phyloP scores from a whole-genome alignment of 2,797 vertebrate species.

The Dicrostonyx torquatus region DNA sequence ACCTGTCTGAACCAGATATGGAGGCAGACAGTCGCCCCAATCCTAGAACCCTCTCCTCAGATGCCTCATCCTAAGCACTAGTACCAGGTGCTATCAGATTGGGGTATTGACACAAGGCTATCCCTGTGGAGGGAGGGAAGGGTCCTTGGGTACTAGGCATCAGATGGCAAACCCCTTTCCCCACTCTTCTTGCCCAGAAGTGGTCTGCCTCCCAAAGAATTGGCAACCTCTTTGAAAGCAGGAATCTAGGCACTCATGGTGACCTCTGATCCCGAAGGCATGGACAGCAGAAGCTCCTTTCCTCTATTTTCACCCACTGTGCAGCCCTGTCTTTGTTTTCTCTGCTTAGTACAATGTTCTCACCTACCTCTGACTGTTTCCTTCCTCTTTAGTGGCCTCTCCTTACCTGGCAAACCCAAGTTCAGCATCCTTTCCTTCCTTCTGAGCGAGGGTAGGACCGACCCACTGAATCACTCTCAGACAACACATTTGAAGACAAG shows the following conservation, averaged over 20 bases:
- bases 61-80: background rate
- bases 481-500: background rate
- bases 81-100: background rate
- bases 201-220: slow-evolving; percentile 7
- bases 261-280: background rate
- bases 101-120: background rate
- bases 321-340: background rate
- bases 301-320: background rate
- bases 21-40: background rate
- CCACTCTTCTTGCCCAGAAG: background rate
- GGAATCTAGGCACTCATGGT: background rate
- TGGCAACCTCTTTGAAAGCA: slow-evolving; percentile 46
- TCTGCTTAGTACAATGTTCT: background rate
- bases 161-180: background rate
- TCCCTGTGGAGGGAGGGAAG: background rate
- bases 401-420: background rate
- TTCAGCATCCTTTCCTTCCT: background rate
- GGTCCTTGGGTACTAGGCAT: background rate
- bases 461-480: background rate
- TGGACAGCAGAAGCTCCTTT: background rate
- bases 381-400: slow-evolving; percentile 27
- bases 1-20: background rate
- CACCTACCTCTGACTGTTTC: background rate
- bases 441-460: background rate
- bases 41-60: background rate